These are phyloP conservation scores for Siniperca scherzeri DNA, from an alignment of 2,797 vertebrate genomes.

Conservation along the genomic window DNA sequence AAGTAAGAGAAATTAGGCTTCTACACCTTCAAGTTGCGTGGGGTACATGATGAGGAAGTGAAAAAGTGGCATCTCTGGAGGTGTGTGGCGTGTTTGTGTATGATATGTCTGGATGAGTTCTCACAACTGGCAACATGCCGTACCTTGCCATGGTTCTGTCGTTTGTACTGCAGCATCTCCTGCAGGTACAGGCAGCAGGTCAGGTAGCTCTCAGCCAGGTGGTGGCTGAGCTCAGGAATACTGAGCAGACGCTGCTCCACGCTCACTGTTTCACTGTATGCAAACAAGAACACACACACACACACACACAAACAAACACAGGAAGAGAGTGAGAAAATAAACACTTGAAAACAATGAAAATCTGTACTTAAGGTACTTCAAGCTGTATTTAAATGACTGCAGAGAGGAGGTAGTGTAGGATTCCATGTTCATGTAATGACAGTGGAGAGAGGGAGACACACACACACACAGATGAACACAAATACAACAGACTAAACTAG, in stretches of 20 bases:
- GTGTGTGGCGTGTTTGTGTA: constrained; percentile 15
- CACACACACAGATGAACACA: not conserved
- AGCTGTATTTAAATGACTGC: not conserved
- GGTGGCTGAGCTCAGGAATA: constrained; percentile 94
- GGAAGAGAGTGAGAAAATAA: constrained; percentile 16
- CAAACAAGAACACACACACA: not conserved
- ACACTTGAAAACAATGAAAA: not conserved
- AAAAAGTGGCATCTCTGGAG: constrained; percentile 4
- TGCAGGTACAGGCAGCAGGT: constrained; percentile 94
- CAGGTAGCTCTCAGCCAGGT: constrained; percentile 96
- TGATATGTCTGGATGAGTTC: not conserved
- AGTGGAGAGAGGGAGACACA: constrained; percentile 2
- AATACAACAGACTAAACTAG: not conserved
- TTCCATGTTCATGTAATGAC: not conserved
- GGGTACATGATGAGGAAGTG: constrained; percentile 5
- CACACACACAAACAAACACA: not conserved
- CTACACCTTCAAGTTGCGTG: not conserved
- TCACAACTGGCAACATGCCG: not conserved
- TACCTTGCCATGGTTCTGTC: constrained; percentile 96
- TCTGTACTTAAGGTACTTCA: not conserved
- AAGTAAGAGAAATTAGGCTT: not conserved
- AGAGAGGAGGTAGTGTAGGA: not conserved
- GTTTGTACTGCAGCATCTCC: constrained; percentile 96
- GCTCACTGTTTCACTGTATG: constrained; percentile 86
- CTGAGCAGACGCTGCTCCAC: constrained; percentile 93